These are phyloP conservation scores for Dolichallabes microphthalmus DNA, from an alignment of 2,113 vertebrate genomes.

Conservation along the genomic window DNA sequence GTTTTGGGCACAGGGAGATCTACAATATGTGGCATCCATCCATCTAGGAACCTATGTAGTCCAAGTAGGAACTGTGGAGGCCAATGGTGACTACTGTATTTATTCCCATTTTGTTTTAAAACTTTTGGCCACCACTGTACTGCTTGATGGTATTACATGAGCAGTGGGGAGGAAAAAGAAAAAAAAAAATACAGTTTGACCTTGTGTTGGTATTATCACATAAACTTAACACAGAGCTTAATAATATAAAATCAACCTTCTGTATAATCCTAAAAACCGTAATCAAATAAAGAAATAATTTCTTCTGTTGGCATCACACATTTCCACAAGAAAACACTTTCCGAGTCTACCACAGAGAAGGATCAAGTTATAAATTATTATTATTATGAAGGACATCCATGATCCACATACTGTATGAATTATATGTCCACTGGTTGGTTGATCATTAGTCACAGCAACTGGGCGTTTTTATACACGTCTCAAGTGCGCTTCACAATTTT, in stretches of 20 bases:
- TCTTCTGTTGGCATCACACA: background rate
- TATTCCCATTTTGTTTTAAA: too few relatives aligned
- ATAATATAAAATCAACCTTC: too few relatives aligned
- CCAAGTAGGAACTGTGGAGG: too few relatives aligned
- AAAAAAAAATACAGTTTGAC: background rate
- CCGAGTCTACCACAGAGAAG: background rate
- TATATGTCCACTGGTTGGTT: background rate
- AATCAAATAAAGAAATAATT: slow-evolving; percentile 10
- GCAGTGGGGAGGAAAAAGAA: too few relatives aligned
- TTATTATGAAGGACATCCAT: background rate
- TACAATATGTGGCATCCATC: too few relatives aligned
- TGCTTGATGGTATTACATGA: background rate
- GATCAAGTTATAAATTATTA: background rate
- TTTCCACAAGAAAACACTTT: background rate
- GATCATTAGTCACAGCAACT: slow-evolving; percentile 17
- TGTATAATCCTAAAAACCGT: too few relatives aligned
- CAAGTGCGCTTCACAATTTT: background rate
- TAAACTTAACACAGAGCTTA: too few relatives aligned
- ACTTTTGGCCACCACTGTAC: too few relatives aligned
- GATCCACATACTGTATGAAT: background rate
- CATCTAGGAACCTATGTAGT: too few relatives aligned
- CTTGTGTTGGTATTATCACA: background rate
- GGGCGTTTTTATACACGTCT: background rate
- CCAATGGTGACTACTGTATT: too few relatives aligned
- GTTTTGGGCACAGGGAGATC: too few relatives aligned